Evolutionary conservation across 2,113 vertebrate genomes (phyloP).

Genomic region (Urocynchramus pylzowi): DNA sequence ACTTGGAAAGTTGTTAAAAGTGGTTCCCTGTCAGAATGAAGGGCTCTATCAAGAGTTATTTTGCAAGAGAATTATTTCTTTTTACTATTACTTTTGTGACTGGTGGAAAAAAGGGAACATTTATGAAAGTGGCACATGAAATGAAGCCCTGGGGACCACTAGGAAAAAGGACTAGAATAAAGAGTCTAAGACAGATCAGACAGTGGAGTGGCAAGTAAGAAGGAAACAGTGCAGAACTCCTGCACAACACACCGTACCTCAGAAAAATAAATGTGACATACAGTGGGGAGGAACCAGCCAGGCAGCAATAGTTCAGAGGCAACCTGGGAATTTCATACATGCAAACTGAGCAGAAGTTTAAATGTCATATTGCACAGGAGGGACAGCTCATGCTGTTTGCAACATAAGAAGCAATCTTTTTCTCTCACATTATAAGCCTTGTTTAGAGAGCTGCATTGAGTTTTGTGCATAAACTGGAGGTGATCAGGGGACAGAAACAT

Average conservation of each 20-base stretch:
- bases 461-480: neutral
- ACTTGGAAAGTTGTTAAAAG: neutral
- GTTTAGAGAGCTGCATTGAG: neutral
- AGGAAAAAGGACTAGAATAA: neutral
- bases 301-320: neutral
- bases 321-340: neutral
- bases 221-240: neutral
- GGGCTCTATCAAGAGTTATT: neutral
- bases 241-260: accelerated
- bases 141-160: neutral
- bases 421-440: neutral
- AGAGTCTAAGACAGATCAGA: neutral
- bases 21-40: neutral
- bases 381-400: neutral
- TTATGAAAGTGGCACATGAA: neutral
- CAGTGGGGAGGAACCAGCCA: neutral
- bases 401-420: neutral
- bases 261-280: neutral
- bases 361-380: neutral
- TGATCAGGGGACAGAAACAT: neutral
- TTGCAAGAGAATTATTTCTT: neutral
- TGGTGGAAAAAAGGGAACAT: neutral
- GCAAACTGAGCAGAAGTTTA: neutral
- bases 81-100: neutral
- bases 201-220: neutral